A percentile compares a stretch with the other conserved stretches of the same genome.
Conservation (phyloP, 2,797 vertebrate genomes). For the Rhabdophis nuchalis region DNA sequence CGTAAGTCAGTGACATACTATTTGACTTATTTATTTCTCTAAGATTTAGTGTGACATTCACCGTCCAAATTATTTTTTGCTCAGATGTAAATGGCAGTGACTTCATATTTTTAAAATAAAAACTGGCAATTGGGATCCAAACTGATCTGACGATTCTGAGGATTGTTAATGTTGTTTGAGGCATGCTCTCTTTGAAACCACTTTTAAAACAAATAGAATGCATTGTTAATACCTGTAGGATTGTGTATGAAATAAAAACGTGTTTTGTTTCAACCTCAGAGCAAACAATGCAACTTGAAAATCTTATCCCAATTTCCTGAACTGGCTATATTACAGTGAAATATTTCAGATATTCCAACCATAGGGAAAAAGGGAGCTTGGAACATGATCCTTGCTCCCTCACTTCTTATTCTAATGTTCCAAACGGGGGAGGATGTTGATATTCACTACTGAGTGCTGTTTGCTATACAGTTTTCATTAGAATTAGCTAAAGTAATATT, state of each 20-base stretch:
- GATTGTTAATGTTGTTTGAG: neutral
- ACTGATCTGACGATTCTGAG: neutral
- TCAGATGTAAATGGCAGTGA: neutral
- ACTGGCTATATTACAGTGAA: neutral
- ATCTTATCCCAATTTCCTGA: neutral
- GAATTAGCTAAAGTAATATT: neutral
- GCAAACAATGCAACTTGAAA: neutral
- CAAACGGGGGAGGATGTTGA: neutral
- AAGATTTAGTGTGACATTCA: conserved; percentile 1
- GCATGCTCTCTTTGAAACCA: neutral
- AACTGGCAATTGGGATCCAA: neutral
- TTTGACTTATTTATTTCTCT: conserved; percentile 5
- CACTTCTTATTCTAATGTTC: neutral
- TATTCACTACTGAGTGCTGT: neutral
- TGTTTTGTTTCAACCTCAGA: neutral
- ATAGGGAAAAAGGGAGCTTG: neutral
- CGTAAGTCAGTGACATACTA: conserved; percentile 78
- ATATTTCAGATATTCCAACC: neutral
- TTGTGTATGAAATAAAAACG: neutral
- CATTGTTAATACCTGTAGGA: neutral
- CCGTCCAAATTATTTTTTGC: neutral
- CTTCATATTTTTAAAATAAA: neutral
- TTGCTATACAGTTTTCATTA: neutral
- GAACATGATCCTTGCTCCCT: neutral
- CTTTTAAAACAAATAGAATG: neutral